phyloP scores from a whole-genome alignment of 2,888 invertebrate species.

The Agriopis aurantiaria region DNA sequence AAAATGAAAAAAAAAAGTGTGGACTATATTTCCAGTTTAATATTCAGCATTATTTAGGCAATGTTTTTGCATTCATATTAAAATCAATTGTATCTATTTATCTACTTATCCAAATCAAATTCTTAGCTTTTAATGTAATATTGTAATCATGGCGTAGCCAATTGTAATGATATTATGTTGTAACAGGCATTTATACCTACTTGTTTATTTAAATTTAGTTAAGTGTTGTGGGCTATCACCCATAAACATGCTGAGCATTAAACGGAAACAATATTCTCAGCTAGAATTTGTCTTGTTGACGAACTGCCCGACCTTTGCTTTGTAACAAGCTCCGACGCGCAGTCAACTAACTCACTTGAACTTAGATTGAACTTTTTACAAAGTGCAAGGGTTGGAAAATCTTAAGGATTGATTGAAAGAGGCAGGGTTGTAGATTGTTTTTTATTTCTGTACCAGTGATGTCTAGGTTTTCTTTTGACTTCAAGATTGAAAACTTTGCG shows the following conservation, averaged over 20 bases:
- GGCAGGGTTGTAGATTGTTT: slow-evolving; percentile 74
- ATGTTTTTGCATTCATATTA: slow-evolving; percentile 80
- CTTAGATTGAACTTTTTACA: slow-evolving; percentile 68
- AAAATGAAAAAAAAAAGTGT: slow-evolving; percentile 70
- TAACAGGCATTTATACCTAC: slow-evolving; percentile 60
- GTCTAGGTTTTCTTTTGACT: slow-evolving; percentile 80
- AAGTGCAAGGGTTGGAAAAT: slow-evolving; percentile 80
- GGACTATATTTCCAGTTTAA: slow-evolving; percentile 86
- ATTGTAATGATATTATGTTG: slow-evolving; percentile 65
- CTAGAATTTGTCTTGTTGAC: slow-evolving; percentile 82
- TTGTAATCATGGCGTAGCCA: slow-evolving; percentile 72
- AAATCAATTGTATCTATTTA: slow-evolving; percentile 61
- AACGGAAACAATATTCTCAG: slow-evolving; percentile 85
- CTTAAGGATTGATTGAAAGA: slow-evolving; percentile 69
- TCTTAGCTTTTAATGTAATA: slow-evolving; percentile 82
- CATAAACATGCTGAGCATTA: slow-evolving; percentile 84
- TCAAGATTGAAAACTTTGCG: slow-evolving; percentile 84
- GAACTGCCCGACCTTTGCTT: slow-evolving; percentile 84
- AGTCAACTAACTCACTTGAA: slow-evolving; percentile 65
- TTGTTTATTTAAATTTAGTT: slow-evolving; percentile 62
- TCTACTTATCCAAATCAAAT: slow-evolving; percentile 73
- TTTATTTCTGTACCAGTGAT: slow-evolving; percentile 70
- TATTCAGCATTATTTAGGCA: slow-evolving; percentile 86
- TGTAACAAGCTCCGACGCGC: slow-evolving; percentile 75
- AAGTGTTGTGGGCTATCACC: slow-evolving; percentile 73